phyloP scores from a whole-genome alignment of 2,113 vertebrate species.

The Otocyon megalotis region DNA sequence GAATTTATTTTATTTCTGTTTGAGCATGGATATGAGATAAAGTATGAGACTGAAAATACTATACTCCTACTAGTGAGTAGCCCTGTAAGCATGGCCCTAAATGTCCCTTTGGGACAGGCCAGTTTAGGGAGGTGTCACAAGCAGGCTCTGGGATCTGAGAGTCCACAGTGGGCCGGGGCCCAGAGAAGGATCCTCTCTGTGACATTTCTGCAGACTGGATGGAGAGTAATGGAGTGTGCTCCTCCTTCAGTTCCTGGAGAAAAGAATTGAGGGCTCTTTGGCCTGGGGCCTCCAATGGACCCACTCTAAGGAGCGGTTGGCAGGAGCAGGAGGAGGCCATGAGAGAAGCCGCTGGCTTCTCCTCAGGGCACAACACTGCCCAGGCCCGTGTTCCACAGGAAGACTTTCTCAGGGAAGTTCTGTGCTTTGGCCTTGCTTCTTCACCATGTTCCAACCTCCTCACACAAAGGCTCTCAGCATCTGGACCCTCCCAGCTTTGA shows the following conservation, averaged over 20 bases:
- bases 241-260: accelerated
- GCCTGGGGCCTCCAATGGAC: no score
- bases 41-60: background rate
- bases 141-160: background rate
- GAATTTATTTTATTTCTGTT: background rate
- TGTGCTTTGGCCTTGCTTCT: background rate
- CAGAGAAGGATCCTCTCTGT: no score
- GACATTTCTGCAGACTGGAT: background rate
- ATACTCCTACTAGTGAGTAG: accelerated
- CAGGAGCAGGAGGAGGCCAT: background rate
- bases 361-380: background rate
- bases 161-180: background rate
- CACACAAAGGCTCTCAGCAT: background rate
- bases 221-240: accelerated
- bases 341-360: background rate
- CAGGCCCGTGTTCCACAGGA: no score
- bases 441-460: no score
- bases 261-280: background rate
- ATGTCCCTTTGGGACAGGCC: background rate
- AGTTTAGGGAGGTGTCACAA: background rate
- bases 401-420: background rate
- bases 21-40: background rate
- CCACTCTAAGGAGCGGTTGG: background rate
- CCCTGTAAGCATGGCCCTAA: accelerated
- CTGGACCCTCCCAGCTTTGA: background rate